Evolutionary conservation across 64 coral and sea anemone genomes (phyloP), one percentile per base, ranked within the genome.

Genomic region (Hydrozoanthus tunicans): DNA sequence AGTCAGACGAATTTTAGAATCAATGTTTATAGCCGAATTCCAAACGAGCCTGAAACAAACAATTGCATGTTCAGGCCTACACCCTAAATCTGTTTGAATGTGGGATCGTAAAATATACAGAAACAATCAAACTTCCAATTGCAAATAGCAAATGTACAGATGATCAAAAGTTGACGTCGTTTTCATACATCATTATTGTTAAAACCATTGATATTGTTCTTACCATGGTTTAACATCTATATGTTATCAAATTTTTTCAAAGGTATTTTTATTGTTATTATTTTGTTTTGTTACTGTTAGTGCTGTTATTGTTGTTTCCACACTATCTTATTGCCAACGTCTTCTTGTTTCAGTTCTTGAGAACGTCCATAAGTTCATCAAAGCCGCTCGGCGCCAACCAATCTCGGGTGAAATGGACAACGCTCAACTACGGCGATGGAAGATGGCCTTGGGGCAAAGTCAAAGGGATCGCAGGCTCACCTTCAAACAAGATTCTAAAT

Each of bases 341-440:
- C 6, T 43, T 73, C 11, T 62, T 81, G 32, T 58, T 20, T 62
- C 56, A 88, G 84, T 88, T 58, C 70, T 88, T 61, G 84, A 88
- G 58, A 58, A 20, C 15, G 84, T 88, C 20, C 25, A 70, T 4
- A 55, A 23, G 6, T 75, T 88, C 7, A 62, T 88, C 1, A 88
- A 69, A 56, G 69, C 69, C 12, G 68, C 57, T 56, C 84, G 84
- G 20, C 68, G 56, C 56, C 24, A 88, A 43, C 24, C 84, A 3
- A 6, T 51, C 57, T 14, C 24, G 9, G 69, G 13, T 3, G 84
- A 73, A 58, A 5, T 6, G 24, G 70, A 88, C 0, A 60, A 3
- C n/a, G 9, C 10, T 57, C 70, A 60, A 32, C 3, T 12, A 58
- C 66, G 84, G 56, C 23, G 84, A 25, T 88, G 84, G 69, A 88